A percentile compares a stretch with the other conserved stretches of the same genome.
Conservation (phyloP, 2,797 vertebrate genomes). For the Rousettus madagascariensis region DNA sequence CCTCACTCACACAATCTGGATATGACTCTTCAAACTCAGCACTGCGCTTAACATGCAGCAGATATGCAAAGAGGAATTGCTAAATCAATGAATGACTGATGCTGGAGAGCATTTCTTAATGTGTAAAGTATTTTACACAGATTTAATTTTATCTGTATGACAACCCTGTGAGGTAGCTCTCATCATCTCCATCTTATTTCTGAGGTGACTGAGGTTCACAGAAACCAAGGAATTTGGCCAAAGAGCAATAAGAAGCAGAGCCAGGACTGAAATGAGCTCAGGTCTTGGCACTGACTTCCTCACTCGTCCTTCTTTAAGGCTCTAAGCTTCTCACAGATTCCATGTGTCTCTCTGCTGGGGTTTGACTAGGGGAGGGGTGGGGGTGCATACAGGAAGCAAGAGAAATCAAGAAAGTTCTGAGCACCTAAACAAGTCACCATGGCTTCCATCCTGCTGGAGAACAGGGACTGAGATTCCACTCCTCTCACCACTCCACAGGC, state of each 20-base stretch:
- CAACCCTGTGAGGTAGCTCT: background rate
- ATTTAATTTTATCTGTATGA: background rate
- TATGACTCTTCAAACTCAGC: background rate
- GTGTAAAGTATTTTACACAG: background rate
- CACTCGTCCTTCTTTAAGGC: rapidly evolving
- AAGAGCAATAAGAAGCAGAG: background rate
- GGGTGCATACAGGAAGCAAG: background rate
- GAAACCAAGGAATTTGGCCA: background rate
- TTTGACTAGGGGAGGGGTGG: background rate
- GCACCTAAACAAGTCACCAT: background rate
- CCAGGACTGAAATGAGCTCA: background rate
- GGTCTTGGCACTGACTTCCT: background rate
- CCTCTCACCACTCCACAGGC: background rate
- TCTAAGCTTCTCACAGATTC: background rate
- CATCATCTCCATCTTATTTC: background rate
- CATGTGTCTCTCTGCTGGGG: background rate
- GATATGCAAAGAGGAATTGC: background rate
- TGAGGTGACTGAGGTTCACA: background rate
- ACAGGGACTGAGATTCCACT: background rate
- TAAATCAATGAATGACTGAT: background rate
- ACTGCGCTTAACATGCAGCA: background rate
- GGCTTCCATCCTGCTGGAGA: background rate
- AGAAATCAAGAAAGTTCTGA: background rate
- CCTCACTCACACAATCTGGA: background rate
- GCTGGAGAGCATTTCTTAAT: background rate